Base-by-base conservation (phyloP, 2,888 invertebrate genomes). In the Hololepta plana region DNA sequence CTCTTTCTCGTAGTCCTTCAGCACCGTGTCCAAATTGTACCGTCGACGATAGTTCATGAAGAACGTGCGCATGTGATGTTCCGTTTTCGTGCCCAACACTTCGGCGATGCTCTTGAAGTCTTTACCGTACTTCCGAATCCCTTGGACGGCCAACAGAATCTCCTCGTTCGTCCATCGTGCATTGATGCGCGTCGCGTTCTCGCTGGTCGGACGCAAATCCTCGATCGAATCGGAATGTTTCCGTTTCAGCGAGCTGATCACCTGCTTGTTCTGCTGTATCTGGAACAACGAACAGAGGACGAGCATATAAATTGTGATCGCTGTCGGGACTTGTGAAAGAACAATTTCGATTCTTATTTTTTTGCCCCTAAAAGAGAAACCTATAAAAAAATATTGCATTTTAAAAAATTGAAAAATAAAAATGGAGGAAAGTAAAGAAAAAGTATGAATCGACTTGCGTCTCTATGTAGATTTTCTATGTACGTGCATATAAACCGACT, bases 251-350 rank as follows among this genome's bases (percentile, higher is more conserved):
- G 81, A 70, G 46, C 88, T 87, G 37, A 91, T 68, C 45, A 76
- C 72, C 53, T 93, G 93, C 48, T 93, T 91, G 55, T 91, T 90
- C 40, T 77, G 77, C 55, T 95, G 95, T 29, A 95, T 88, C 91
- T 91, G 56, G 22, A 53, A 57, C 46, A 47, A 47, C 32, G 36
- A 38, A 42, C 37, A 36, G 36, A 23, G 14, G n/a, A n/a, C n/a
- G n/a, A n/a, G n/a, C n/a, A n/a, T n/a, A n/a, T n/a, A n/a, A n/a
- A n/a, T n/a, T n/a, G n/a, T n/a, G n/a, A n/a, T n/a, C n/a, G n/a
- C n/a, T n/a, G n/a, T n/a, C n/a, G n/a, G n/a, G n/a, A n/a, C n/a
- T n/a, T n/a, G n/a, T n/a, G n/a, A n/a, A n/a, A n/a, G n/a, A n/a
- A n/a, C n/a, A n/a, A n/a, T n/a, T n/a, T n/a, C n/a, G n/a, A n/a